Base-by-base conservation (phyloP, 2,113 vertebrate genomes). In the Archilochus colubris region DNA sequence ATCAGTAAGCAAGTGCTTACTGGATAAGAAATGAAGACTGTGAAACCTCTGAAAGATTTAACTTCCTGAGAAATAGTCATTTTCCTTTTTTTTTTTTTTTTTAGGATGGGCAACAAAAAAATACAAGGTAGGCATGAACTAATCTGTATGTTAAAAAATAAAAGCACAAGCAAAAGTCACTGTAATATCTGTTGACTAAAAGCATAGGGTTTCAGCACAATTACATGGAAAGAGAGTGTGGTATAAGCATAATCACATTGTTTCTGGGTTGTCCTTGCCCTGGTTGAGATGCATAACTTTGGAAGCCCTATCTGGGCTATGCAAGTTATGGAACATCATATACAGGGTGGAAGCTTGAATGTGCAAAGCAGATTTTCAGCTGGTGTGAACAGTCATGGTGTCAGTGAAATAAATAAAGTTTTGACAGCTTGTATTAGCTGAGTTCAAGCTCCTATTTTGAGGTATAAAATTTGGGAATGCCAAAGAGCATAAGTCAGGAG, bases 321-420 rank as follows among this genome's bases (percentile, higher is more conserved):
- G 57, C 36, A 86, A 67, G 33, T 68, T 64, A 50, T 38, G 57
- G 82, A 82, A 82, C n/a, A 58, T 44, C 54, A 66, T 74, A 69
- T 28, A n/a, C 46, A 27, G 9, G 54, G 30, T 73, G 54, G 72
- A 77, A 85, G 38, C 21, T 64, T 0, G 0, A 79, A 88, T 51
- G 58, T 57, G 72, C 74, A 91, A 76, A 93, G 54, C 54, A 86
- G 74, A 59, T 84, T 87, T 92, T 94, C 46, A 73, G n/a, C 62
- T 89, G 83, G 48, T 67, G 59, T 82, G 73, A 93, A 68, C 38
- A 73, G n/a, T 64, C 50, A 25, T 43, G 31, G 9, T 76, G 46
- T 28, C 66, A 57, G 54, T 16, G 54, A 87, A 85, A 91, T 53
- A 82, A 91, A 63, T 72, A 61, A 43, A 28, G 18, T 27, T 73